A percentile compares a stretch with the other conserved stretches of the same genome.
phyloP scores from a whole-genome alignment of 2,888 invertebrate genomes.

The Listrodromus nycthemerus region DNA sequence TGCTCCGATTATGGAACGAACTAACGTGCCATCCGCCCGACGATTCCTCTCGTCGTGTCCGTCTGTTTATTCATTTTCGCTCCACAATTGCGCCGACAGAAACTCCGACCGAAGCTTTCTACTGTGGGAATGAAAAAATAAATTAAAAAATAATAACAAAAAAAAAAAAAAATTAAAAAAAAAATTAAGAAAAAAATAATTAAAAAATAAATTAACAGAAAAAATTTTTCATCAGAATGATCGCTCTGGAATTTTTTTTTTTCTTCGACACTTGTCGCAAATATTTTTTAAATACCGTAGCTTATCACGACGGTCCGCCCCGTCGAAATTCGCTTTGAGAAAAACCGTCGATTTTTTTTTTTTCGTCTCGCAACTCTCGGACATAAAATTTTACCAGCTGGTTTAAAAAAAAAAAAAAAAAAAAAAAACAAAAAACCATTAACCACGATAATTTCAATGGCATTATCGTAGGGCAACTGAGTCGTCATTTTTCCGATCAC shows the following conservation, averaged over 20 bases:
- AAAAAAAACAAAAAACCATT: too few species aligned
- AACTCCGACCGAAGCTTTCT: neutral
- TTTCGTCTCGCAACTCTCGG: slow-evolving; percentile 3
- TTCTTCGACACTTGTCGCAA: slow-evolving; percentile 24
- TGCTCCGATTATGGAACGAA: neutral
- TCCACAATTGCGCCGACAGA: slow-evolving; percentile 49
- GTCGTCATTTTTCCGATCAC: too few species aligned
- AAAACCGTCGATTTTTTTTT: neutral
- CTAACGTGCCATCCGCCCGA: neutral
- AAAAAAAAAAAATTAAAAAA: slow-evolving; percentile 2
- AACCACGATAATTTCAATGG: too few species aligned
- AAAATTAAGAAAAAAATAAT: too few species aligned
- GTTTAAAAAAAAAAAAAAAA: too few species aligned
- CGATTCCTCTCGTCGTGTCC: neutral
- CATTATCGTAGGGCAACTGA: too few species aligned
- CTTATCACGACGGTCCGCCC: neutral
- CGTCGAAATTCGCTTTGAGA: neutral
- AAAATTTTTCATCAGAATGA: too few species aligned
- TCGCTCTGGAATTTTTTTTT: too few species aligned
- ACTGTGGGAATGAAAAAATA: neutral
- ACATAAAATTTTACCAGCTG: too few species aligned
- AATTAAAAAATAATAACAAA: slow-evolving; percentile 13
- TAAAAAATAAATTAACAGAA: too few species aligned
- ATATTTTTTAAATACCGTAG: too few species aligned
- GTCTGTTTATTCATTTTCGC: neutral